These are phyloP conservation scores for Sepioteuthis lessoniana DNA, from an alignment of 2,888 invertebrate genomes.

Conservation along the genomic window DNA sequence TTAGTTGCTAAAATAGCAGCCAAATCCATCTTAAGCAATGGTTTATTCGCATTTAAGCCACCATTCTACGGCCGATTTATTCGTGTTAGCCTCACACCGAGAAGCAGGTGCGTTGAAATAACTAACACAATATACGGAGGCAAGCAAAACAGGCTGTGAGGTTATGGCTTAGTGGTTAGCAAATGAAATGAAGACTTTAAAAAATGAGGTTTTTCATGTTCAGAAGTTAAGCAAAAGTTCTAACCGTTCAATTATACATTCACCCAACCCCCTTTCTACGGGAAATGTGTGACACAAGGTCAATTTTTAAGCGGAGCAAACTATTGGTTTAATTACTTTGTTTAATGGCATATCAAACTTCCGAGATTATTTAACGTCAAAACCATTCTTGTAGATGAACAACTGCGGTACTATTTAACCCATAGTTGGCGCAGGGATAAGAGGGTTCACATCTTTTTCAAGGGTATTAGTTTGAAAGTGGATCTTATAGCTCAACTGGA, in stretches of 20 bases:
- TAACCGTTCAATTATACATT: neutral
- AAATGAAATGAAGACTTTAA: neutral
- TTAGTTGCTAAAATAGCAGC: neutral
- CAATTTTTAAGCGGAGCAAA: too few species aligned
- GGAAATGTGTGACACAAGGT: too few species aligned
- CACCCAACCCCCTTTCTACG: too few species aligned
- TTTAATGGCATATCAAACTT: too few species aligned
- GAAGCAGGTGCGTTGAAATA: conserved; percentile 33
- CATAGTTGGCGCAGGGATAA: too few species aligned
- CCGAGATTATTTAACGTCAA: too few species aligned
- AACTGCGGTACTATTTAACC: too few species aligned
- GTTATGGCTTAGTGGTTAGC: neutral
- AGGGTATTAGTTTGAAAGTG: too few species aligned
- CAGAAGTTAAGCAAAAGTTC: neutral
- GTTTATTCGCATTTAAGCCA: neutral
- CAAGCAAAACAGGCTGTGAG: neutral
- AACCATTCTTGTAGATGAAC: too few species aligned
- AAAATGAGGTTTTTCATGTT: neutral
- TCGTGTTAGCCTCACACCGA: neutral
- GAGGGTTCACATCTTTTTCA: too few species aligned
- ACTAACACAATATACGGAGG: neutral
- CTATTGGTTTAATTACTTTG: too few species aligned
- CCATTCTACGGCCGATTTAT: neutral
- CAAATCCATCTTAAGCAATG: neutral
- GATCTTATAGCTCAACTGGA: too few species aligned